Evolutionary conservation across 2,113 vertebrate species (phyloP).

Genomic region (Lynx canadensis): DNA sequence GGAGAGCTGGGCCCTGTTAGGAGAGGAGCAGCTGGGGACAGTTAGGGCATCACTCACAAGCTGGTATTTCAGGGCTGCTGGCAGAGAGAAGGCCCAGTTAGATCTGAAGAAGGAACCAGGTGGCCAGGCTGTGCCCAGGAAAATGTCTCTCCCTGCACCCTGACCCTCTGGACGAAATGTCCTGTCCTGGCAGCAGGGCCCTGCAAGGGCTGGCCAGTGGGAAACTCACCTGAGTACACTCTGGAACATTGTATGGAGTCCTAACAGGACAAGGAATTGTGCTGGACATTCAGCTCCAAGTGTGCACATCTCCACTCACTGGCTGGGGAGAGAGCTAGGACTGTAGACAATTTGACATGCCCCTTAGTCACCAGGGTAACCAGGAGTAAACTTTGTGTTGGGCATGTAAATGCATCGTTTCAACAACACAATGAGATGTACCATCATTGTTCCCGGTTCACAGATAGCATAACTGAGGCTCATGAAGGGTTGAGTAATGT

Average conservation of each 20-base stretch:
- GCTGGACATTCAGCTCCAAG: neutral
- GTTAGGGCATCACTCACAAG: fast-evolving
- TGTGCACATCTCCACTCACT: neutral
- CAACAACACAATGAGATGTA: neutral
- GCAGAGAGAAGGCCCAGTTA: neutral
- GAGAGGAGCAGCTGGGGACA: neutral
- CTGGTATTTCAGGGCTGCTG: no score
- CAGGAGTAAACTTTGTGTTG: neutral
- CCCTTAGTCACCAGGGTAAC: neutral
- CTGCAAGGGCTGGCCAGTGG: neutral
- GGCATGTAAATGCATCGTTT: neutral
- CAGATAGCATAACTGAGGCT: neutral
- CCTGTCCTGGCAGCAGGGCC: neutral
- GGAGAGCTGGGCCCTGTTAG: neutral
- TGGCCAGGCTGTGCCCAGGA: neutral
- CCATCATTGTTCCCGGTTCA: neutral
- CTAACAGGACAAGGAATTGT: no score
- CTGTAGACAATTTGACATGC: neutral
- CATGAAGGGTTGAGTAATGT: neutral
- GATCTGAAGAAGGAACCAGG: neutral
- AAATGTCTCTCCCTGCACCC: neutral
- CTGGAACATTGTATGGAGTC: neutral
- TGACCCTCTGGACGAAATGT: neutral
- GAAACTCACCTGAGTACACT: neutral
- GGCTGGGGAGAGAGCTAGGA: neutral